Conservation (phyloP, 1,140 invertebrate species). For the Drosophila lacteicornis region DNA sequence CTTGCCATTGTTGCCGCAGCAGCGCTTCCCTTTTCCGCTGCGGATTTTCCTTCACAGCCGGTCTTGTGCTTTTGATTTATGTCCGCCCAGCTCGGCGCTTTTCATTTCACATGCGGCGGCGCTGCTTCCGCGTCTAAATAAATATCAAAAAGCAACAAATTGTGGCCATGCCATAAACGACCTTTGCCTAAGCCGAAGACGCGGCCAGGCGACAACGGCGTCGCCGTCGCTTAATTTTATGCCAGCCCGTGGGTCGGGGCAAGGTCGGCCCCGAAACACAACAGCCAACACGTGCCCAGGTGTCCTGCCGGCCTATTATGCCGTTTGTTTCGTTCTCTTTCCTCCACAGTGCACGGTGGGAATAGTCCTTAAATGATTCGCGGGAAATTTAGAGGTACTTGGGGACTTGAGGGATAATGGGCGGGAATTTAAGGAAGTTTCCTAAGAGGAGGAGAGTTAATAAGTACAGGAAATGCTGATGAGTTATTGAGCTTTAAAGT, state of each 20-base stretch:
- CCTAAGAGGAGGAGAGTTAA: neutral
- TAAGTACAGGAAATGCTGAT: neutral
- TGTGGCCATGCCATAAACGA: slow-evolving; percentile 59
- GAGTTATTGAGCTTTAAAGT: neutral
- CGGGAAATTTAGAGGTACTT: slow-evolving; percentile 27
- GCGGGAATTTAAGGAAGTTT: neutral
- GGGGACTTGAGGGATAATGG: neutral
- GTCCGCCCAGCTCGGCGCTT: slow-evolving; percentile 33
- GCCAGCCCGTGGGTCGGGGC: slow-evolving; percentile 53
- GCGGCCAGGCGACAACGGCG: slow-evolving; percentile 30
- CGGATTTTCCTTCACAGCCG: slow-evolving; percentile 48
- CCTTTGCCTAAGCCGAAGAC: slow-evolving; percentile 37
- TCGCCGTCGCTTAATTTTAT: slow-evolving; percentile 71
- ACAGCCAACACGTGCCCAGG: slow-evolving; percentile 62
- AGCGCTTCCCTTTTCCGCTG: slow-evolving; percentile 46
- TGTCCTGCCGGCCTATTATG: slow-evolving; percentile 59
- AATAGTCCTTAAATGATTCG: slow-evolving; percentile 7
- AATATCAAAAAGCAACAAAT: slow-evolving; percentile 83
- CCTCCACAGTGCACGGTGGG: slow-evolving; percentile 36
- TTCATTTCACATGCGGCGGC: slow-evolving; percentile 55
- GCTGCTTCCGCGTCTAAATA: slow-evolving; percentile 56
- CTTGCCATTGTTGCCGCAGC: slow-evolving; percentile 46
- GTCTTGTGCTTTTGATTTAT: slow-evolving; percentile 70
- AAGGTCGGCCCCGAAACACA: slow-evolving; percentile 54
- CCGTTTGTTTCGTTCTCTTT: slow-evolving; percentile 34